Percentiles rank a stretch among this genome's conserved stretches.
These are phyloP conservation scores for Dynastes grantii DNA, from an alignment of 2,888 invertebrate species.

Conservation along the genomic window DNA sequence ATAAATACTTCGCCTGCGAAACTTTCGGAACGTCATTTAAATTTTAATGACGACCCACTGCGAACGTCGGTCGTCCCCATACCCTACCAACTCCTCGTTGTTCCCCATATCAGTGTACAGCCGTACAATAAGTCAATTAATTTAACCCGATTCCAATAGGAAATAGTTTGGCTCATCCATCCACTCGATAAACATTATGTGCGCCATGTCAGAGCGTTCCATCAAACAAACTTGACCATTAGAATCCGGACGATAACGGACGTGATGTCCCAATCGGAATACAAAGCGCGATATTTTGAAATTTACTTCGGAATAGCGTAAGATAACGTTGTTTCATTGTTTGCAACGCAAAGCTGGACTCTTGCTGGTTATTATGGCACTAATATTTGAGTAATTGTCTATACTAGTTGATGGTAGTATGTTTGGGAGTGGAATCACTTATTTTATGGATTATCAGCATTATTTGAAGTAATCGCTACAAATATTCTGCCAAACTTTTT, in stretches of 20 bases:
- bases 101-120: conserved; percentile 27
- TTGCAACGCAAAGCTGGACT: neutral
- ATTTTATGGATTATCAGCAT: too few relatives aligned
- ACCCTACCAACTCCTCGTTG: neutral
- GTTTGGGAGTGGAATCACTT: too few relatives aligned
- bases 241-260: conserved; percentile 18
- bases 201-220: neutral
- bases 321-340: neutral
- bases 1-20: conserved; percentile 22
- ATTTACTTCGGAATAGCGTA: neutral
- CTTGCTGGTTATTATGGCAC: too few relatives aligned
- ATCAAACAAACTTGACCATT: conserved; percentile 32
- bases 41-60: conserved; percentile 15
- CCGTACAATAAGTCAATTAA: conserved; percentile 43
- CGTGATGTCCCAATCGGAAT: neutral
- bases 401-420: too few relatives aligned
- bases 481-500: too few relatives aligned
- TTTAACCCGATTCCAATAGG: conserved; percentile 36
- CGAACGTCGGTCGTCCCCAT: neutral
- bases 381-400: too few relatives aligned
- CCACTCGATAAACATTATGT: conserved; percentile 34
- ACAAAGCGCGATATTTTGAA: conserved; percentile 1
- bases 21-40: conserved; percentile 16
- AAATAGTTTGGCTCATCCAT: conserved; percentile 19
- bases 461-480: too few relatives aligned